Evolutionary conservation across 2,797 vertebrate genomes (phyloP), one percentile per base, ranked within the genome.

Genomic region (Heteromormyrus szaboi): DNA sequence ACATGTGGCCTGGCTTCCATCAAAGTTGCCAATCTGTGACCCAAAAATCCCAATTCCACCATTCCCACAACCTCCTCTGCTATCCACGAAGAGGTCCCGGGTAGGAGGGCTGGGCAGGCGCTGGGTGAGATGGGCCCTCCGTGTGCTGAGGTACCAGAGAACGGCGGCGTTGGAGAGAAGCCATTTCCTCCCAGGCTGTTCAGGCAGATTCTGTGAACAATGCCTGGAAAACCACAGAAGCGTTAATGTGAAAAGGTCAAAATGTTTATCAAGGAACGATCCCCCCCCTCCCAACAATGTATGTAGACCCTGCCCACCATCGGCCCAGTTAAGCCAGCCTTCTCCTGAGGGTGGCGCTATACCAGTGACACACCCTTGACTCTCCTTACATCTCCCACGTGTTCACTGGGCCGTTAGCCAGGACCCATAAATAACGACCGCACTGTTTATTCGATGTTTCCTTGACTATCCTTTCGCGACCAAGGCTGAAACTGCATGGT

Each of bases 1-100:
- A 89, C 91, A 89, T 11, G 65, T 93, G 87, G 91, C 48, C 95
- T 95, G 95, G 93, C 92, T 92, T 93, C 90, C 91, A 91, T 95
- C 95, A 95, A 65, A 29, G 25, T 29, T 29, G 22, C 62, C 22
- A 65, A n/a, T n/a, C 7, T 11, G 59, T 62, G 59, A 62, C 22
- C 7, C 9, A 65, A 65, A 65, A 65, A 29, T 65, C 25, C 25
- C 59, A 65, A 29, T 12, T 29, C 3, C 62, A 85, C 50, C n/a
- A 85, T 29, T 53, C 44, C 84, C 4, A 85, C 25, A 53, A 85
- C 3, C 50, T 37, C 50, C 84, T 37, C 25, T 22, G 14, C 25
- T 33, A 33, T 41, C 54, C 62, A 68, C 11, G 9, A 33, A 29
- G 62, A 68, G 65, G 65, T 68, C 25, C 29, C 1, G 11, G 25